Evolutionary conservation across 2,888 invertebrate genomes (phyloP), one percentile per base, ranked within the genome.

Genomic region (Amphipyra berbera): DNA sequence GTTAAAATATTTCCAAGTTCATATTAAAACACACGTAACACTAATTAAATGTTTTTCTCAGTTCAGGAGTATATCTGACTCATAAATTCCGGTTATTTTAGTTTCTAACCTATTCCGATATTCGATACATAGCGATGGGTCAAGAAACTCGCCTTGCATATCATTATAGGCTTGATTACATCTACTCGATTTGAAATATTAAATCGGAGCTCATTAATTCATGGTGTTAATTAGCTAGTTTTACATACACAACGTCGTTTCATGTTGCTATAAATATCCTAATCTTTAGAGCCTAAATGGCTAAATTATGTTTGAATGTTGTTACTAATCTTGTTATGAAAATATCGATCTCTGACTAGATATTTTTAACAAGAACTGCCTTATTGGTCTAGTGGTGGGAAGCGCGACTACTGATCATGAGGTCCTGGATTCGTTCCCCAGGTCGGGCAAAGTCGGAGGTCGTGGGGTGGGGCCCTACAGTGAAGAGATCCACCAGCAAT

Each of bases 111-210:
- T 54, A 69, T 73, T 57, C 46, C 44, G 73, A 75, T 67, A 78
- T 76, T 78, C 54, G 72, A 75, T 76, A 78, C 67, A 63, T 69
- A 56, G 38, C 55, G 60, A 63, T 73, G 81, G 90, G 88, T 90
- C 88, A 89, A 89, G 76, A 85, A 88, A 87, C 88, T 83, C 77
- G 33, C 54, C 82, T 60, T 79, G 87, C 87, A 89, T 89, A 84
- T 85, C 73, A 88, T 88, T 88, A 84, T 68, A n/a, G 80, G 81
- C 75, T 76, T 82, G 82, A 85, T 87, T 81, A 81, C 73, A 73
- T 79, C 66, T 78, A 78, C 79, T 76, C 48, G 75, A 70, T 73
- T 70, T 73, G 76, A 68, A 68, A 76, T 68, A 73, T 71, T 57
- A 30, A 65, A 76, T 56, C 60, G 9, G 15, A n/a, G 37, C 60